Base-by-base conservation (phyloP, 2,888 invertebrate genomes). In the Epiperipatus broadwayi region DNA sequence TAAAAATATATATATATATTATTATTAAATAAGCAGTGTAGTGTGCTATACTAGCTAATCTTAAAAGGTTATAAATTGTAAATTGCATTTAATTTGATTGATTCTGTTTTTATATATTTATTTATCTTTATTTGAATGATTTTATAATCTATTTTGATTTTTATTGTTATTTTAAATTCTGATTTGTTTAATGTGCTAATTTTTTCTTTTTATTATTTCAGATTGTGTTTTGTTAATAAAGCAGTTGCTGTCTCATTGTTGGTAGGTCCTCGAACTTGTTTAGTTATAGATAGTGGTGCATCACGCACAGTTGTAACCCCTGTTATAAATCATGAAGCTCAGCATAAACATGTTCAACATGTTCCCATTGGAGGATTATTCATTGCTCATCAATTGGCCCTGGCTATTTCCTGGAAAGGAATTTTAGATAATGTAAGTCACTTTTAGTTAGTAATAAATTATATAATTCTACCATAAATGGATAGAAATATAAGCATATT, bases 251-350 rank as follows among this genome's bases (percentile, higher is more conserved):
- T 56, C 18, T 56, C 60, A 43, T 56, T 56, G 8, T 56, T 60
- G 53, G 41, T 59, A 31, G 57, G 54, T 28, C 48, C 58, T 5
- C 58, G 60, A 41, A 61, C 60, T 8, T 62, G 61, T 37, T 53
- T 62, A 10, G 59, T 62, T n/a, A 52, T 62, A 18, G 62, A 62
- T 39, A 60, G 60, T 44, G 61, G 62, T 33, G 60, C 61, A 34
- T 44, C 59, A 10, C 60, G 56, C 42, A 62, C 61, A 29, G 59
- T 59, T 4, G 61, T 62, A 3, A 57, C 59, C 12, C 58, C 61
- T 31, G 56, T 62, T 7, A 52, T 60, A 25, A 54, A 57, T 20
- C 59, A 60, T n/a, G 48, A 56, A 32, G 58, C 41, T 7, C 36
- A 58, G 40, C 55, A 56, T 2, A 52, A 54, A 35, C 53, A 59